phyloP scores from a whole-genome alignment of 92 coral and sea anemone genomes.

The Siderastrea siderea region DNA sequence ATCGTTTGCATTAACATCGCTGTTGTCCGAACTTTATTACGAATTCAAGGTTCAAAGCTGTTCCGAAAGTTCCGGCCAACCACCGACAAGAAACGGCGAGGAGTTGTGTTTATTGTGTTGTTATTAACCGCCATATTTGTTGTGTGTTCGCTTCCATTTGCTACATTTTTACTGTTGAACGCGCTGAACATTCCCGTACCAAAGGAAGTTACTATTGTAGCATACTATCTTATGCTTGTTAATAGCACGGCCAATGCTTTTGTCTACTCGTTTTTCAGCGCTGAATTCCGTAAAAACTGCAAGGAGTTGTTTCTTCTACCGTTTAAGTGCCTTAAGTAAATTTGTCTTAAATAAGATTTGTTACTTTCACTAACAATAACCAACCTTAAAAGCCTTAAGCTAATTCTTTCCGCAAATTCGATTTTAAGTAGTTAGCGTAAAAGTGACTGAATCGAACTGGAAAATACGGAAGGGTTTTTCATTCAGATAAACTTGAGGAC shows the following conservation, averaged over 20 bases:
- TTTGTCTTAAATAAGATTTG: neutral
- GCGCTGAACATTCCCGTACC: constrained; percentile 65
- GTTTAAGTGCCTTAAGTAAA: neutral
- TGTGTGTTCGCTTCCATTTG: constrained; percentile 83
- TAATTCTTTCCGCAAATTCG: too few species aligned
- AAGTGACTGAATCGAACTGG: too few species aligned
- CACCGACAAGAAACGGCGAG: constrained; percentile 38
- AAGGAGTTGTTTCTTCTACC: constrained; percentile 45
- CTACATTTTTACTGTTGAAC: constrained; percentile 56
- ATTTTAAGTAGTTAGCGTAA: too few species aligned
- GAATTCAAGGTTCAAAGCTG: constrained; percentile 45
- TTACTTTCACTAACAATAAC: neutral
- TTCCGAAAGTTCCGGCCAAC: constrained; percentile 32
- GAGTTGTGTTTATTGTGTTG: constrained; percentile 77
- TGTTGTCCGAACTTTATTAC: constrained; percentile 63
- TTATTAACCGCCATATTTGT: constrained; percentile 83
- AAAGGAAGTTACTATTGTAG: constrained; percentile 53
- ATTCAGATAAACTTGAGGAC: too few species aligned
- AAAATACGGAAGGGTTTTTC: too few species aligned
- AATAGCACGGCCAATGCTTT: constrained; percentile 90
- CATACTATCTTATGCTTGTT: constrained; percentile 87
- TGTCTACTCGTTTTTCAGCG: constrained; percentile 89
- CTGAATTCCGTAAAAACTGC: constrained; percentile 83
- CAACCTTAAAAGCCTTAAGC: too few species aligned
- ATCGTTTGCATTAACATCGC: constrained; percentile 76